Conservation (phyloP, 92 coral and sea anemone species). For the Siderastrea siderea region DNA sequence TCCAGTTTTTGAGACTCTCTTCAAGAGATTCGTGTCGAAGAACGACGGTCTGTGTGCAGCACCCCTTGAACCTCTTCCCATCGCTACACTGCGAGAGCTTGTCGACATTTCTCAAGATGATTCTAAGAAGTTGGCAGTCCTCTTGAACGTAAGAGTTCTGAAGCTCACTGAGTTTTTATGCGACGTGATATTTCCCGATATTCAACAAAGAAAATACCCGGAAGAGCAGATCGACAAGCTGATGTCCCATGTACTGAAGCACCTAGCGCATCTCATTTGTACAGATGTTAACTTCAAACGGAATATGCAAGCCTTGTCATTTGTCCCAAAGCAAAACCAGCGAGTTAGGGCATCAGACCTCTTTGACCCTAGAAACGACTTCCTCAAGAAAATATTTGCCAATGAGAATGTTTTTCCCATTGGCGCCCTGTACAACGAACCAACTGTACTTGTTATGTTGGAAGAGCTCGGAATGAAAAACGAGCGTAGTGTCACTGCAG, state of each 20-base stretch:
- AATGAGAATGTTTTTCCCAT: conserved; percentile 70
- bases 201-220: conserved; percentile 42
- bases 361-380: conserved; percentile 66
- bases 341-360: conserved; percentile 63
- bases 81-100: conserved; percentile 36
- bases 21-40: conserved; percentile 34
- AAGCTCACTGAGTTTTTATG: conserved; percentile 42
- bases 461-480: conserved; percentile 65
- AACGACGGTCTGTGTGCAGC: conserved; percentile 41
- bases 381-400: conserved; percentile 41
- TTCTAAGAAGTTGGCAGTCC: conserved; percentile 59
- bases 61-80: conserved; percentile 57
- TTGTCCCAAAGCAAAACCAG: conserved; percentile 39
- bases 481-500: conserved; percentile 31
- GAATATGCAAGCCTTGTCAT: conserved; percentile 41
- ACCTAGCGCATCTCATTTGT: conserved; percentile 8
- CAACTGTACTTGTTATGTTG: conserved; percentile 45
- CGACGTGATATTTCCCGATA: conserved; percentile 62
- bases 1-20: conserved; percentile 72
- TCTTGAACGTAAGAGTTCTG: conserved; percentile 7
- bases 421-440: conserved; percentile 29
- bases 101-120: conserved; percentile 56
- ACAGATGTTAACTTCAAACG: conserved; percentile 19
- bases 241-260: conserved; percentile 56
- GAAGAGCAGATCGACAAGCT: conserved; percentile 63